Evolutionary conservation across 2,888 invertebrate species (phyloP).

Genomic region (Himalopsyche anomala): DNA sequence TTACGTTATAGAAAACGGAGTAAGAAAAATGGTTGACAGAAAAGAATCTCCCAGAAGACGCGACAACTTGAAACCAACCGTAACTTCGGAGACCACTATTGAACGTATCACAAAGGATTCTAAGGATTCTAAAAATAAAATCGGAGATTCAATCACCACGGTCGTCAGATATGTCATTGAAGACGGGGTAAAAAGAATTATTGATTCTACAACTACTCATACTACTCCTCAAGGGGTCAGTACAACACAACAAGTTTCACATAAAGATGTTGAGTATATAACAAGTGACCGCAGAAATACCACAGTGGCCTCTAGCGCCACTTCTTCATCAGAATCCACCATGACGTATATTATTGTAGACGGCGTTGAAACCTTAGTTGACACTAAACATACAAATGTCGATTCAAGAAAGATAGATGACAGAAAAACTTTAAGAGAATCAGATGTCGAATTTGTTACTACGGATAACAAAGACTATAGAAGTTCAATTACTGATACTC

Average conservation of each 20-base stretch:
- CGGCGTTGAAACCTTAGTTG: constrained; percentile 52
- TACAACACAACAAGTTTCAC: constrained; percentile 1
- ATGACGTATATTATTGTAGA: constrained; percentile 46
- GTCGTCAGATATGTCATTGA: constrained; percentile 53
- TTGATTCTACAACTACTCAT: constrained; percentile 48
- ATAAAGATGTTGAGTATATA: neutral
- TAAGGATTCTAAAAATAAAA: constrained; percentile 1
- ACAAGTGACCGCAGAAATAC: constrained; percentile 1
- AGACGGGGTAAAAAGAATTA: constrained; percentile 55
- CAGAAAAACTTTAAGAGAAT: constrained; percentile 27
- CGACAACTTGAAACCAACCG: neutral
- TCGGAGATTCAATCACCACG: neutral
- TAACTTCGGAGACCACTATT: neutral
- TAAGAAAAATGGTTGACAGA: constrained; percentile 50
- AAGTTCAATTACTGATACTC: neutral
- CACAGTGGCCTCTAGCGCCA: neutral
- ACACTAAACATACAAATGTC: constrained; percentile 50
- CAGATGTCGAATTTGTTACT: constrained; percentile 35
- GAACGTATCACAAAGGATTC: neutral
- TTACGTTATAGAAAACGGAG: constrained; percentile 47
- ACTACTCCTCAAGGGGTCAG: neutral
- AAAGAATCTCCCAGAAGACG: neutral
- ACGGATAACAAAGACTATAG: constrained; percentile 41
- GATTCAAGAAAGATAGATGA: constrained; percentile 50
- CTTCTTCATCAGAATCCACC: neutral